Conservation (phyloP, 2,797 vertebrate genomes). For the Hoplostethus atlanticus region DNA sequence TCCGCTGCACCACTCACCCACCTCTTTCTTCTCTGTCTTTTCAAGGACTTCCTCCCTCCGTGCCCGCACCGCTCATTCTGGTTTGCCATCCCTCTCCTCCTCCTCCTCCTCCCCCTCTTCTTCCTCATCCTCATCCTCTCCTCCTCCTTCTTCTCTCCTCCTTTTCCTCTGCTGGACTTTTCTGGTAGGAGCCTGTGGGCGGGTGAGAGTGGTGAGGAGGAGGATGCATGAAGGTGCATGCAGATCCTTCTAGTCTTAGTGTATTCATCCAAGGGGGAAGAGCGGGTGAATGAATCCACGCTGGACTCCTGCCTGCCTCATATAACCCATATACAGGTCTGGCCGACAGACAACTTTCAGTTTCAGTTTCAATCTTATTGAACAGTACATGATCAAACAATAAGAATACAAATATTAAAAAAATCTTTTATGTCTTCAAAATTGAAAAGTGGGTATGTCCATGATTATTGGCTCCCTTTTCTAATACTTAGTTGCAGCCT, state of each 20-base stretch:
- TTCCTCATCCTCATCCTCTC: constrained; percentile 34
- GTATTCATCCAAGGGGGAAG: not conserved
- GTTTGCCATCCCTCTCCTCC: constrained; percentile 13
- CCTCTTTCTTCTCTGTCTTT: constrained; percentile 1
- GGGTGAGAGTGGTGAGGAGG: constrained; percentile 31
- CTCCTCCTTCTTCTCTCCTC: constrained; percentile 11
- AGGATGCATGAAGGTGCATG: constrained; percentile 13
- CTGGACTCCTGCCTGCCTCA: not conserved
- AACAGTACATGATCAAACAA: too few relatives aligned
- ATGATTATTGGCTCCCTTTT: too few relatives aligned
- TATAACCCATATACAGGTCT: constrained; percentile 14
- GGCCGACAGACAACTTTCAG: too few relatives aligned
- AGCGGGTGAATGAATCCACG: not conserved
- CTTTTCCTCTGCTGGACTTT: constrained; percentile 6
- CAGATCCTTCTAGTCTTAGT: too few relatives aligned
- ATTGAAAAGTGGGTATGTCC: too few relatives aligned
- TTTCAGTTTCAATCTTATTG: too few relatives aligned
- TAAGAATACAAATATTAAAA: too few relatives aligned
- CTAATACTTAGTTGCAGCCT: too few relatives aligned
- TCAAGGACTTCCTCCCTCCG: not conserved
- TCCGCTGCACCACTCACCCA: not conserved
- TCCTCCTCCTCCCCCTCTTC: constrained; percentile 1
- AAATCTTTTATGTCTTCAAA: too few relatives aligned
- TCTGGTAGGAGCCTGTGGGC: constrained; percentile 24
- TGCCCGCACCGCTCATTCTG: not conserved